Conservation (phyloP, 1,140 invertebrate genomes). For the Drosophila funebris region DNA sequence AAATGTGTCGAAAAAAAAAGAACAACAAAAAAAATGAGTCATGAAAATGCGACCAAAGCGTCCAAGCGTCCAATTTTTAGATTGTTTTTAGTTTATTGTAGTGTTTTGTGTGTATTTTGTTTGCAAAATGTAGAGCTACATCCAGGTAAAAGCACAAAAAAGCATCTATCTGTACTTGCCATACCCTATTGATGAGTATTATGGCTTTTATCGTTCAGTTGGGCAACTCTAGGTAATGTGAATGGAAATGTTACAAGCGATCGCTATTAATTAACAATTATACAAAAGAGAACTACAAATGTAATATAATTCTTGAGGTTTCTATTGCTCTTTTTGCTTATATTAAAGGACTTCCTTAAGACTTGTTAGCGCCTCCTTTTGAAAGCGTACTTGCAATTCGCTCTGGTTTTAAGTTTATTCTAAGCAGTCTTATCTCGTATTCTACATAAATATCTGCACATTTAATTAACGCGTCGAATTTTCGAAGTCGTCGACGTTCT, state of each 20-base stretch:
- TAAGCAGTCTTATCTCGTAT: conserved; percentile 2
- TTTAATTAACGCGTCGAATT: conserved; percentile 54
- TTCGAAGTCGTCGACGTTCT: conserved; percentile 16
- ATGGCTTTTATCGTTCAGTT: neutral
- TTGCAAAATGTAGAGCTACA: conserved; percentile 17
- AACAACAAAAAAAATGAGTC: conserved; percentile 39
- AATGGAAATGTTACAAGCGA: no score
- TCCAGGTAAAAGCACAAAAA: neutral
- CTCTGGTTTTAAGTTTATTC: neutral
- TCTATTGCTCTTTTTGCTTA: no score
- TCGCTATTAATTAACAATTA: no score
- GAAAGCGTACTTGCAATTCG: neutral
- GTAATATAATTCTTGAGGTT: no score
- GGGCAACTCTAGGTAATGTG: neutral
- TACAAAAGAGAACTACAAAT: no score
- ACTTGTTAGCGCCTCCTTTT: no score
- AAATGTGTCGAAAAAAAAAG: conserved; percentile 6
- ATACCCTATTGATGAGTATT: neutral
- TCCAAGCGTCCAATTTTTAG: conserved; percentile 28
- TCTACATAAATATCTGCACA: conserved; percentile 46
- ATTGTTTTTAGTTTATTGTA: conserved; percentile 5
- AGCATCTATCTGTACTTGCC: neutral
- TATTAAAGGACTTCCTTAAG: no score
- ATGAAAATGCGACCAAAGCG: conserved; percentile 34
- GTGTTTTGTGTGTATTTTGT: conserved; percentile 2